These are phyloP conservation scores for Nansenia antarctica DNA, from an alignment of 2,113 vertebrate genomes.

Conservation along the genomic window DNA sequence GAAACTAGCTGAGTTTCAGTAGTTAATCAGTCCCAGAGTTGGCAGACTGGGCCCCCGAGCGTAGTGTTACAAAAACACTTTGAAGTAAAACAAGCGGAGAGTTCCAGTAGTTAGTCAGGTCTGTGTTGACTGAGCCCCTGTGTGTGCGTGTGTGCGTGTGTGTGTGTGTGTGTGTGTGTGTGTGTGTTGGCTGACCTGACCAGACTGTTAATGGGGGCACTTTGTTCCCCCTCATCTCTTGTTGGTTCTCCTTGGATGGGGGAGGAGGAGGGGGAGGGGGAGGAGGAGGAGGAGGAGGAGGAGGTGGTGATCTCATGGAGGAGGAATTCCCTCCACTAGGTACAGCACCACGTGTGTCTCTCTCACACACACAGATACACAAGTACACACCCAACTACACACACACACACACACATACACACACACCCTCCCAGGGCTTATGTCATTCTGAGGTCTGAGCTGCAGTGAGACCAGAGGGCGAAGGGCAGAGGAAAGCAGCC, in stretches of 20 bases:
- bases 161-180: neutral
- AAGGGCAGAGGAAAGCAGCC: neutral
- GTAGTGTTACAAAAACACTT: no score
- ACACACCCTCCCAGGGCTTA: no score
- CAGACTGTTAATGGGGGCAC: constrained; percentile 40
- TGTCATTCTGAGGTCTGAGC: constrained; percentile 17
- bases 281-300: no score
- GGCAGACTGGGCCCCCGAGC: no score
- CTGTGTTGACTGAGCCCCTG: neutral
- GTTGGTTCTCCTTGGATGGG: constrained; percentile 39
- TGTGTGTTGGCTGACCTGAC: constrained; percentile 31
- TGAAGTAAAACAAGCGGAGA: no score
- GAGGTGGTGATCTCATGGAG: constrained; percentile 61
- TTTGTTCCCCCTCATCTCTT: constrained; percentile 24
- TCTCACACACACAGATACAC: constrained; percentile 15
- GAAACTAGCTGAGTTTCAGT: no score
- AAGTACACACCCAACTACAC: no score
- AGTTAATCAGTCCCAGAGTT: no score
- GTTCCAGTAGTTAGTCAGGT: neutral
- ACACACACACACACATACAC: constrained; percentile 13
- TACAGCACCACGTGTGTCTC: constrained; percentile 19
- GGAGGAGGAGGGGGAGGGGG: no score
- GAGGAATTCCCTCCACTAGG: constrained; percentile 55
- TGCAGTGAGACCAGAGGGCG: neutral
- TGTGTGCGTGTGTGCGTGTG: neutral